These are phyloP conservation scores for Porites evermanni DNA, from an alignment of 92 coral and sea anemone species.

Conservation along the genomic window DNA sequence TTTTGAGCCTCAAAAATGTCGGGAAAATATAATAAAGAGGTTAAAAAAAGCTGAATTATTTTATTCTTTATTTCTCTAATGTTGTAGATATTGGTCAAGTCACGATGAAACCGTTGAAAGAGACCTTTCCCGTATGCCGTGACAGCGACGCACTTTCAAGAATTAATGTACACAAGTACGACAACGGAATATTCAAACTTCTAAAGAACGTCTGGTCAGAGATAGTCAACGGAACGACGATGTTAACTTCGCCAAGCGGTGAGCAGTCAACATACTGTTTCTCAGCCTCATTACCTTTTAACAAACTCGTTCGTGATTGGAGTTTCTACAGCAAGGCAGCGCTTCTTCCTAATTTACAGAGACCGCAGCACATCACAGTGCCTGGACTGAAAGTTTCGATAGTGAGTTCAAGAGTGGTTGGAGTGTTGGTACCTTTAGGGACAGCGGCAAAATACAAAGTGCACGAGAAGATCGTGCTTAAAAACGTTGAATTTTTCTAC, in stretches of 20 bases:
- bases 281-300: conserved; percentile 39
- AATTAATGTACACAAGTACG: conserved; percentile 17
- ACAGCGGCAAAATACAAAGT: conserved; percentile 67
- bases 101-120: conserved; percentile 32
- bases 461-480: conserved; percentile 74
- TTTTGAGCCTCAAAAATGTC: not conserved
- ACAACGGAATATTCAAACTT: conserved; percentile 39
- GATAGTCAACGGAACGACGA: conserved; percentile 45
- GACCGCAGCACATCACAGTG: conserved; percentile 31
- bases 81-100: not conserved
- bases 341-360: conserved; percentile 72
- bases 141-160: not conserved
- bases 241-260: conserved; percentile 7
- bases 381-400: conserved; percentile 72
- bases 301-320: conserved; percentile 70
- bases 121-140: conserved; percentile 40
- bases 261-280: conserved; percentile 52
- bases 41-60: not conserved
- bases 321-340: conserved; percentile 49
- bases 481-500: conserved; percentile 84
- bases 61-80: not conserved
- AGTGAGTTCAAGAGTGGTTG: conserved; percentile 43
- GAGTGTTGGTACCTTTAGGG: conserved; percentile 80
- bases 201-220: conserved; percentile 55
- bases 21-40: not conserved